These are phyloP conservation scores for Halocynthia aurantium DNA, from an alignment of 23 tunicate species.

Conservation along the genomic window DNA sequence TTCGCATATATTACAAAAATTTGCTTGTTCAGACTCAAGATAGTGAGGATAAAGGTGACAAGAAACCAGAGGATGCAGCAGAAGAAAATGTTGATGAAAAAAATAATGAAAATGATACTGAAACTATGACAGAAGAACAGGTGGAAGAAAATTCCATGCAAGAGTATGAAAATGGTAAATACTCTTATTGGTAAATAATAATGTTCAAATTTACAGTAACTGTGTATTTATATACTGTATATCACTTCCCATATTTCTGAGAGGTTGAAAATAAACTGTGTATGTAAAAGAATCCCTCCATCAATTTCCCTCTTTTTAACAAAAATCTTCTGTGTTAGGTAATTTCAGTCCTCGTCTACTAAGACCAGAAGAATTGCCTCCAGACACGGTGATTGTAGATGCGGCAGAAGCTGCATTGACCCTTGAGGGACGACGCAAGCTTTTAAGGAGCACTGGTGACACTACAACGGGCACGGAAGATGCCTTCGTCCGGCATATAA, in stretches of 20 bases:
- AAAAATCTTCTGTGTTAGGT: slow-evolving; percentile 4
- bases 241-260: too few relatives aligned
- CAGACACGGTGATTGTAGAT: slow-evolving; percentile 71
- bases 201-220: too few relatives aligned
- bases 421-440: slow-evolving; percentile 74
- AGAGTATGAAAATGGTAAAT: slow-evolving; percentile 76
- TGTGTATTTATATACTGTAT: too few relatives aligned
- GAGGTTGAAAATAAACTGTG: too few relatives aligned
- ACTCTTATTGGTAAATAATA: slow-evolving; percentile 21
- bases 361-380: slow-evolving; percentile 58
- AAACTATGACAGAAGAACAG: slow-evolving; percentile 40
- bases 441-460: slow-evolving; percentile 64
- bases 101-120: slow-evolving; percentile 24
- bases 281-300: too few relatives aligned
- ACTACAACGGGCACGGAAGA: slow-evolving; percentile 79
- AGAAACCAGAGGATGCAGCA: slow-evolving; percentile 10
- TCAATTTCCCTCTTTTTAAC: too few relatives aligned
- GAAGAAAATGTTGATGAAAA: slow-evolving; percentile 7
- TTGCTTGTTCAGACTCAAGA: neutral
- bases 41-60: neutral
- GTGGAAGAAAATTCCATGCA: slow-evolving; percentile 61
- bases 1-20: too few relatives aligned
- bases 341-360: slow-evolving; percentile 65
- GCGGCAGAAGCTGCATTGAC: slow-evolving; percentile 79
- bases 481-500: slow-evolving; percentile 75